Evolutionary conservation across 2,113 vertebrate genomes (phyloP), one percentile per base, ranked within the genome.

Genomic region (Campylomormyrus numenius): DNA sequence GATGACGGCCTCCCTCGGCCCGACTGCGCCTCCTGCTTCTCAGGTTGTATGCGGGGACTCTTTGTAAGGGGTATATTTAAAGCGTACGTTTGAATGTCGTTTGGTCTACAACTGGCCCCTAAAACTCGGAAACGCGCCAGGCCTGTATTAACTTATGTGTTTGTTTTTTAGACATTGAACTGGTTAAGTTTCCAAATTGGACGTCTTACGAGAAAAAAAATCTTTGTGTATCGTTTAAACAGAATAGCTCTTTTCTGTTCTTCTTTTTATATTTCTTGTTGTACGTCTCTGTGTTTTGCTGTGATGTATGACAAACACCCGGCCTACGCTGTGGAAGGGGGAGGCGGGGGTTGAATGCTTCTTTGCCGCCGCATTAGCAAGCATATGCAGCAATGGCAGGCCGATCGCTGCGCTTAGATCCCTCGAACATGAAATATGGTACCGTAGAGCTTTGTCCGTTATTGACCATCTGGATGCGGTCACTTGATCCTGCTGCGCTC

Each of bases 381-480:
- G 27, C 27, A 58, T 42, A 39, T 39, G 7, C 17, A 10, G 86
- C n/a, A 21, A 42, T 88, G 31, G 11, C 31, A 27, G 85, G 46
- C 58, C n/a, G 48, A 6, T 5, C 10, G 35, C 48, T 85, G 24
- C 15, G 90, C 85, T 89, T 89, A 89, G 88, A 89, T 91, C 93
- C 91, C 92, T 83, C 77, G 66, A 87, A 87, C 35, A 21, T 92
- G 91, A 94, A 93, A 94, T 91, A 93, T 92, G 92, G 91, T 88
- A 84, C 93, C 93, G 86, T 88, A 88, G 77, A 56, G 89, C 88
- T 53, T 93, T 92, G 94, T 95, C 15, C 84, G 92, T 93, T 92
- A 93, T 93, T 93, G 91, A 93, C 95, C 96, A 96, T 96, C 95
- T 96, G 96, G 96, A 95, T 93, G 83, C 92, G 89, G 96, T 95